Conservation (phyloP, 2,113 vertebrate genomes). For the Neotoma lepida region DNA sequence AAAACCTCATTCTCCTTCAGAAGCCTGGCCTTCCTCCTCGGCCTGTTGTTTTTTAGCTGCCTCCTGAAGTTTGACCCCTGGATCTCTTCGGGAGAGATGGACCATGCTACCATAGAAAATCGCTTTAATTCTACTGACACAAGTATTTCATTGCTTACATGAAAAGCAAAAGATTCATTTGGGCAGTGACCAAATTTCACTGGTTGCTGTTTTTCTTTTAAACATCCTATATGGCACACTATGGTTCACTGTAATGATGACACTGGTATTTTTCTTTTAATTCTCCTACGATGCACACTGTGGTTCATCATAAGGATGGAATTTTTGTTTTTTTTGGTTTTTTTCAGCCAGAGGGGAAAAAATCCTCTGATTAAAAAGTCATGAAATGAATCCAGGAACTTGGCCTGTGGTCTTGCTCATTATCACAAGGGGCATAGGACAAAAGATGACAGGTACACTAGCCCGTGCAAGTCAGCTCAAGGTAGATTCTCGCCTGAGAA, state of each 20-base stretch:
- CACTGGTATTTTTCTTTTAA: slow-evolving; percentile 30
- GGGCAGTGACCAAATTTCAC: neutral
- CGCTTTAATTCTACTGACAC: slow-evolving; percentile 49
- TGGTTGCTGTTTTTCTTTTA: neutral
- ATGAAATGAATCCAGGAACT: neutral
- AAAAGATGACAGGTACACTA: neutral
- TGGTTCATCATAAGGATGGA: neutral
- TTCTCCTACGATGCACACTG: neutral
- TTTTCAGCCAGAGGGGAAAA: neutral
- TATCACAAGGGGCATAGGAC: neutral
- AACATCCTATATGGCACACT: neutral
- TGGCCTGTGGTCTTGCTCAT: neutral
- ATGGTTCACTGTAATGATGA: neutral
- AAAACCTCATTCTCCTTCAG: neutral
- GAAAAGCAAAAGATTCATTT: slow-evolving; percentile 41
- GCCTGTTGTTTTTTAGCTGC: too few relatives aligned
- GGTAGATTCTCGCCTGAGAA: neutral
- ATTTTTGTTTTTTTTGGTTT: neutral
- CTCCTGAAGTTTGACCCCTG: neutral
- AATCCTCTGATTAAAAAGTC: slow-evolving; percentile 35
- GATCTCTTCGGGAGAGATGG: neutral
- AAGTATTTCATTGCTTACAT: slow-evolving; percentile 17
- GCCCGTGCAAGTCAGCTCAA: neutral
- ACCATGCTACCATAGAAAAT: neutral
- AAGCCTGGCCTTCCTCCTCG: neutral